Evolutionary conservation across 2,113 vertebrate species (phyloP).

Genomic region (Furnarius figulus): DNA sequence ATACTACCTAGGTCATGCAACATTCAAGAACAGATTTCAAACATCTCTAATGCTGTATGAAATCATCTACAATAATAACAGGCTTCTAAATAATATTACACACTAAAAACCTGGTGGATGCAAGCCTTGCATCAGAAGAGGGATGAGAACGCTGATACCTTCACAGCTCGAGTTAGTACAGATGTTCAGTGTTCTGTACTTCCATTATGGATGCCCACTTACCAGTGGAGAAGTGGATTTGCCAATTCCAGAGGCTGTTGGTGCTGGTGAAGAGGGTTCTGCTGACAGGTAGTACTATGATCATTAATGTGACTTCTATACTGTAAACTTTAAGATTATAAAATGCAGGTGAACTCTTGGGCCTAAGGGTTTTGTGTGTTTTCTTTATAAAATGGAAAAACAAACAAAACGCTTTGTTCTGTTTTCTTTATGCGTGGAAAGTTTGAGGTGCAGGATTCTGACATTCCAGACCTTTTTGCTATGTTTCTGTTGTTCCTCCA

Average conservation of each 20-base stretch:
- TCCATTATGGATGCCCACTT: not conserved
- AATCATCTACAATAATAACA: slow-evolving; percentile 34
- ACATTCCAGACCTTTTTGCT: slow-evolving; percentile 54
- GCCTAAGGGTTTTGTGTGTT: slow-evolving; percentile 66
- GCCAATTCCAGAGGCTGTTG: not conserved
- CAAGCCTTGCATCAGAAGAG: not conserved
- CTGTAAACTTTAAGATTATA: slow-evolving; percentile 59
- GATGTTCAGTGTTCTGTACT: not conserved
- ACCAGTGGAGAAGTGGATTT: not conserved
- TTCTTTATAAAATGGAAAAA: slow-evolving; percentile 64
- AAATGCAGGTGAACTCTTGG: slow-evolving; percentile 70
- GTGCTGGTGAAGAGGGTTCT: slow-evolving; percentile 35
- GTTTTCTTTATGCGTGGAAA: slow-evolving; percentile 54
- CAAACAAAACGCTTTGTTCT: slow-evolving; percentile 48
- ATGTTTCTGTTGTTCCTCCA: not conserved
- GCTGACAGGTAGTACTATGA: slow-evolving; percentile 64
- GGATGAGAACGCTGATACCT: not conserved
- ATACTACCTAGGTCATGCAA: slow-evolving; percentile 65
- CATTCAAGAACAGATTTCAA: slow-evolving; percentile 40
- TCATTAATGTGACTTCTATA: slow-evolving; percentile 65
- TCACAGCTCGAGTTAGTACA: not conserved
- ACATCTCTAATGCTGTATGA: slow-evolving; percentile 40
- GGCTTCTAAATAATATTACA: slow-evolving; percentile 36
- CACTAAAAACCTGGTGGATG: slow-evolving; percentile 5
- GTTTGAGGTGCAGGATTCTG: slow-evolving; percentile 37